These are phyloP conservation scores for Rynchops niger DNA, from an alignment of 2,113 vertebrate genomes.

Conservation along the genomic window DNA sequence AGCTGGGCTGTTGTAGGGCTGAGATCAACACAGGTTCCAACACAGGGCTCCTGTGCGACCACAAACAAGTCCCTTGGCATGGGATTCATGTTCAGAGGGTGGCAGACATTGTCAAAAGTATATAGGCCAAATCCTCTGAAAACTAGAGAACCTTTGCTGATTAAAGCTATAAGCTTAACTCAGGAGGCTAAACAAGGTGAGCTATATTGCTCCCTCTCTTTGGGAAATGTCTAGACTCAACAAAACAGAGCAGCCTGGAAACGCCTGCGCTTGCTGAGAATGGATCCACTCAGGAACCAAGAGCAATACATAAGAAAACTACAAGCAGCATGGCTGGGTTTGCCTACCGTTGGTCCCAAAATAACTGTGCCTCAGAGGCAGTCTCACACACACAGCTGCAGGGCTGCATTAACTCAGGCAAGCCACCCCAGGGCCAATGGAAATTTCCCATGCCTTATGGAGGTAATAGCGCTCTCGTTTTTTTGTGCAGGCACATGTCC, in stretches of 20 bases:
- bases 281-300: not conserved
- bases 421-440: not conserved
- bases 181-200: not conserved
- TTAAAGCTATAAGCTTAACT: not conserved
- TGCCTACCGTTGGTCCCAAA: not conserved
- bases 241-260: not conserved
- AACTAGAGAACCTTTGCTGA: not conserved
- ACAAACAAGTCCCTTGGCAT: not conserved
- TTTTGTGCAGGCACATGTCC: not conserved
- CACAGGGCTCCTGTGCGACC: not conserved
- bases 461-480: not conserved
- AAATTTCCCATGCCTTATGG: not conserved
- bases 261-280: not conserved
- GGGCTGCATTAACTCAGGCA: not conserved
- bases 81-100: not conserved
- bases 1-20: not conserved
- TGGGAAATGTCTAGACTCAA: not conserved
- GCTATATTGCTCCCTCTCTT: not conserved
- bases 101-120: not conserved
- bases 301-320: not conserved
- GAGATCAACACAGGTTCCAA: not conserved
- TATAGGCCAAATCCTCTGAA: not conserved
- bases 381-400: not conserved
- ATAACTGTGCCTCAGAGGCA: not conserved
- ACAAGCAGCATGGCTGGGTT: not conserved